Percentiles rank a stretch among this genome's conserved stretches.
Conservation (phyloP, 2,797 vertebrate genomes). For the Manis pentadactyla region DNA sequence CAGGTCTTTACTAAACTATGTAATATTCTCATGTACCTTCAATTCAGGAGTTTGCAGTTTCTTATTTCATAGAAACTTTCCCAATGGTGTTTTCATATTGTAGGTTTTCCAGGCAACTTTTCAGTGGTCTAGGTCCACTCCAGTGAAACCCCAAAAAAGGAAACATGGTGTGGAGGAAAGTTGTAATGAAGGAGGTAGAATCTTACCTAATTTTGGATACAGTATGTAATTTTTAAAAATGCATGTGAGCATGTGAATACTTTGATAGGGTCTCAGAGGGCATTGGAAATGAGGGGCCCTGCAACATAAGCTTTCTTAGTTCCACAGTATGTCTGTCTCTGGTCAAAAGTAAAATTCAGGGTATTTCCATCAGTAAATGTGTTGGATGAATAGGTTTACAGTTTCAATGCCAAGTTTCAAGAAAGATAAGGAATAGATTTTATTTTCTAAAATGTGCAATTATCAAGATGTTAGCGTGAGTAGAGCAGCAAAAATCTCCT, state of each 20-base stretch:
- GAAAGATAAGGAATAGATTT: too few species aligned
- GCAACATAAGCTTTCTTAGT: not conserved
- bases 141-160: not conserved
- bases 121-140: not conserved
- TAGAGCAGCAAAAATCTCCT: too few species aligned
- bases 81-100: not conserved
- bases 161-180: not conserved
- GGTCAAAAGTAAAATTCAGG: not conserved
- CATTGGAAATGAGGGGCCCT: fast-evolving
- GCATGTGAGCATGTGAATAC: not conserved
- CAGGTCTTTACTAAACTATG: not conserved
- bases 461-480: too few species aligned
- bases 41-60: not conserved
- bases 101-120: not conserved
- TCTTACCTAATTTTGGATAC: not conserved
- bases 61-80: not conserved
- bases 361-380: not conserved
- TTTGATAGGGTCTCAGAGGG: not conserved
- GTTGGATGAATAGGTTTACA: not conserved
- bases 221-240: not conserved
- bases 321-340: not conserved
- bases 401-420: too few species aligned
- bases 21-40: not conserved
- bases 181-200: not conserved
- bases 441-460: too few species aligned